Percentiles rank a stretch among this genome's conserved stretches.
phyloP scores from a whole-genome alignment of 2,888 invertebrate species.

The Sylvicola fuscatus region DNA sequence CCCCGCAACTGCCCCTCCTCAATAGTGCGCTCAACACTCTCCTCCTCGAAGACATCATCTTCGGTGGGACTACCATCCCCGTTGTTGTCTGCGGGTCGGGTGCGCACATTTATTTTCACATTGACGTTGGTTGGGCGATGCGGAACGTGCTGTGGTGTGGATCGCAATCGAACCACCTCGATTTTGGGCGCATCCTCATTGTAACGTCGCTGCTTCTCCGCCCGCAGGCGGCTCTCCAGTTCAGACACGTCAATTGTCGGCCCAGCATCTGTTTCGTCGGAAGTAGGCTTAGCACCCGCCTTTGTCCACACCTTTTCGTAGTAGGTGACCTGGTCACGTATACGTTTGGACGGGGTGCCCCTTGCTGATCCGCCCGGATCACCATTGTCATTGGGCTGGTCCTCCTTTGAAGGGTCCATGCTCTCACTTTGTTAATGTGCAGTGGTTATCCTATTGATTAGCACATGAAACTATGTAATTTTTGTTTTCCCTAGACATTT shows the following conservation, averaged over 20 bases:
- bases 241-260: conserved; percentile 32
- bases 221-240: conserved; percentile 33
- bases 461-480: too few species aligned
- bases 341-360: conserved; percentile 20
- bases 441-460: too few species aligned
- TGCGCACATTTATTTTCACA: conserved; percentile 2
- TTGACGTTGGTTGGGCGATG: conserved; percentile 17
- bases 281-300: conserved; percentile 14
- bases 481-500: too few species aligned
- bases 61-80: conserved; percentile 6
- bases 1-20: conserved; percentile 43
- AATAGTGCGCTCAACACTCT: conserved; percentile 29
- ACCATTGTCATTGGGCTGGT: conserved; percentile 5
- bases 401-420: too few species aligned
- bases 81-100: not conserved
- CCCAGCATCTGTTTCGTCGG: conserved; percentile 22
- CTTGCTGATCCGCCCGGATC: conserved; percentile 9
- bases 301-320: conserved; percentile 63
- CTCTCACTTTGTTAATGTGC: too few species aligned
- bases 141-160: conserved; percentile 31
- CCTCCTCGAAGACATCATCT: conserved; percentile 20
- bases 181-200: conserved; percentile 30
- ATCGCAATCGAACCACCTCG: conserved; percentile 36
- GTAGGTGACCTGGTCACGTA: conserved; percentile 54
- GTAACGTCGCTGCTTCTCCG: conserved; percentile 31